Percentiles rank a stretch among this genome's conserved stretches.
Evolutionary conservation across 2,888 invertebrate species (phyloP).

Genomic region (Timema podura): DNA sequence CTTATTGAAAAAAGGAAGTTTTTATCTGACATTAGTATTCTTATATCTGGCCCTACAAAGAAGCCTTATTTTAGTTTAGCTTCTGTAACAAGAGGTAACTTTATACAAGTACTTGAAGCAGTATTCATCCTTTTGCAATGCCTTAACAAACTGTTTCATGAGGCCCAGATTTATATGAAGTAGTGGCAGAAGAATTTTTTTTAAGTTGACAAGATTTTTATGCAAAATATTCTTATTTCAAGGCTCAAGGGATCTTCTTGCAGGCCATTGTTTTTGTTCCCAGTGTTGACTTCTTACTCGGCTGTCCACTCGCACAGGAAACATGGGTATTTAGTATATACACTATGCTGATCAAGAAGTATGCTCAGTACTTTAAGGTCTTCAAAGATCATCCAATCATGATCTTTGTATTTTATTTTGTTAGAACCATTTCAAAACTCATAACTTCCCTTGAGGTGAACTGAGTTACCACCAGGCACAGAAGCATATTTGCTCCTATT

Average conservation of each 20-base stretch:
- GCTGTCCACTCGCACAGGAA: slow-evolving; percentile 5
- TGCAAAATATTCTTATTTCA: neutral
- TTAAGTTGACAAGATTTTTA: neutral
- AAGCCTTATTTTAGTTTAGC: neutral
- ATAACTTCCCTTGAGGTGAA: neutral
- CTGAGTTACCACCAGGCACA: neutral
- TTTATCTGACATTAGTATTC: neutral
- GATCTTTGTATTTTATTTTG: neutral
- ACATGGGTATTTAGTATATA: neutral
- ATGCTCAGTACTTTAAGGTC: neutral
- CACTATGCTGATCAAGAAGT: neutral
- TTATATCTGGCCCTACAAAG: slow-evolving; percentile 6
- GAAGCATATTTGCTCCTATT: neutral
- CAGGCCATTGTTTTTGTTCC: neutral
- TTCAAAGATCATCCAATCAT: neutral
- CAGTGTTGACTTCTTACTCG: neutral
- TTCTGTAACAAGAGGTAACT: neutral
- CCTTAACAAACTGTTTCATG: neutral
- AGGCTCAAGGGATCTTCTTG: neutral
- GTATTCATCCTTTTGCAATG: too few relatives aligned
- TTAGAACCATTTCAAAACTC: neutral
- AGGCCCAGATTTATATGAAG: neutral
- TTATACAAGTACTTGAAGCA: slow-evolving; percentile 6
- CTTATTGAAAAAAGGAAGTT: neutral
- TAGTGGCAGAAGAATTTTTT: neutral